phyloP scores from a whole-genome alignment of 2,797 vertebrate species.

The Craterocephalus amniculus region DNA sequence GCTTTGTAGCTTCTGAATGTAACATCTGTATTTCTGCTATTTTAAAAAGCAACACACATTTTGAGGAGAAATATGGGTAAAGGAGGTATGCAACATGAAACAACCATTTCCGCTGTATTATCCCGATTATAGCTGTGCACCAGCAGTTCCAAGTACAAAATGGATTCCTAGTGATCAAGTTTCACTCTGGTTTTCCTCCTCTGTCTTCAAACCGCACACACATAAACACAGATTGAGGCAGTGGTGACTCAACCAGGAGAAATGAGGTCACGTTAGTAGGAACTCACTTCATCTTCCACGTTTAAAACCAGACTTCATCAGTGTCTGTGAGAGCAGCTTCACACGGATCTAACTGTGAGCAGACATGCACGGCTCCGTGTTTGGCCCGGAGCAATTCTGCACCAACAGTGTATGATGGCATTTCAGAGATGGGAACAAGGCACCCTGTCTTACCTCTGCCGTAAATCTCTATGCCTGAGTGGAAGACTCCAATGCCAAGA shows the following conservation, averaged over 20 bases:
- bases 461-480: slow-evolving; percentile 95
- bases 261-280: slow-evolving; percentile 56
- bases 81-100: not conserved
- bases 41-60: not conserved
- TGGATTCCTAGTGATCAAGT: slow-evolving; percentile 43
- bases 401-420: slow-evolving; percentile 3
- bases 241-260: slow-evolving; percentile 63
- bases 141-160: slow-evolving; percentile 24
- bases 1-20: not conserved
- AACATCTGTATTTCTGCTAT: not conserved
- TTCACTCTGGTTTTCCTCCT: slow-evolving; percentile 39
- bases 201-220: slow-evolving; percentile 25
- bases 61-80: not conserved
- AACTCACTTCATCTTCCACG: slow-evolving; percentile 38
- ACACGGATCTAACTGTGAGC: not conserved
- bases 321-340: slow-evolving; percentile 7
- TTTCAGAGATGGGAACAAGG: slow-evolving; percentile 22
- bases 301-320: slow-evolving; percentile 42
- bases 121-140: slow-evolving; percentile 13
- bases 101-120: slow-evolving; percentile 1
- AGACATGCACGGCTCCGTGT: not conserved
- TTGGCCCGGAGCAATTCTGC: not conserved
- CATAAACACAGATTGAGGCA: slow-evolving; percentile 46
- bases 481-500: slow-evolving; percentile 95
- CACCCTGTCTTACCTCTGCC: slow-evolving; percentile 86